A percentile compares a stretch with the other conserved stretches of the same genome.
phyloP scores from a whole-genome alignment of 2,888 invertebrate species.

The Eutolmus rufibarbis region DNA sequence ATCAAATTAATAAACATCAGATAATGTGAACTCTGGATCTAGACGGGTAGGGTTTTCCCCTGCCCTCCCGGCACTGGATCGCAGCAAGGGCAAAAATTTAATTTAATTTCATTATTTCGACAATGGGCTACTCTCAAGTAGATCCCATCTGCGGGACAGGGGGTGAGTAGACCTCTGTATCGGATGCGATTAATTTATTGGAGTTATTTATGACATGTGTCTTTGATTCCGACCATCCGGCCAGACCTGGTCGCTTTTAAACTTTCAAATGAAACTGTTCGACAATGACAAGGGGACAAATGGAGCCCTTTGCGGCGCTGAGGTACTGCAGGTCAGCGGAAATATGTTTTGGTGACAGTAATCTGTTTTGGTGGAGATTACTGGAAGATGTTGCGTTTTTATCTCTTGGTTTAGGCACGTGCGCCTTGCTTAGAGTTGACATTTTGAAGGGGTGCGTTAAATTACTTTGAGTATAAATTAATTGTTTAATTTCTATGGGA shows the following conservation, averaged over 20 bases:
- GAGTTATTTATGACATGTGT: constrained; percentile 60
- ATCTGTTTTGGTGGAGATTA: constrained; percentile 61
- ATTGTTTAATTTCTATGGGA: constrained; percentile 12
- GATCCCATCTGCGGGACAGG: not conserved
- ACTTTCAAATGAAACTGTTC: constrained; percentile 32
- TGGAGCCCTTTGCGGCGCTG: not conserved
- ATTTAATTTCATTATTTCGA: constrained; percentile 53
- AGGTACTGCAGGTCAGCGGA: constrained; percentile 48
- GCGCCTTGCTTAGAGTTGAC: not conserved
- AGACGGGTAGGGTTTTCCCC: not conserved
- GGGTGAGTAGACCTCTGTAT: constrained; percentile 52
- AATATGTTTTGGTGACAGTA: constrained; percentile 64
- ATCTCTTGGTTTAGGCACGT: constrained; percentile 43
- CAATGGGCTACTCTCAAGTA: constrained; percentile 49
- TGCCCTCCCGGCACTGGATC: not conserved
- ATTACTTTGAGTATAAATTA: not conserved
- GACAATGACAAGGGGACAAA: not conserved
- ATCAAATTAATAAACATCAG: constrained; percentile 48
- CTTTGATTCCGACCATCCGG: constrained; percentile 39
- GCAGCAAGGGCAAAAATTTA: constrained; percentile 48
- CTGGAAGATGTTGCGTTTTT: constrained; percentile 47
- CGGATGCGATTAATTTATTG: constrained; percentile 63
- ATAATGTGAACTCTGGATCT: constrained; percentile 4
- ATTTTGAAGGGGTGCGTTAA: not conserved
- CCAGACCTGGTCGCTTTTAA: constrained; percentile 8